These are phyloP conservation scores for Tetragonisca angustula DNA, from an alignment of 2,888 invertebrate species.

Conservation along the genomic window DNA sequence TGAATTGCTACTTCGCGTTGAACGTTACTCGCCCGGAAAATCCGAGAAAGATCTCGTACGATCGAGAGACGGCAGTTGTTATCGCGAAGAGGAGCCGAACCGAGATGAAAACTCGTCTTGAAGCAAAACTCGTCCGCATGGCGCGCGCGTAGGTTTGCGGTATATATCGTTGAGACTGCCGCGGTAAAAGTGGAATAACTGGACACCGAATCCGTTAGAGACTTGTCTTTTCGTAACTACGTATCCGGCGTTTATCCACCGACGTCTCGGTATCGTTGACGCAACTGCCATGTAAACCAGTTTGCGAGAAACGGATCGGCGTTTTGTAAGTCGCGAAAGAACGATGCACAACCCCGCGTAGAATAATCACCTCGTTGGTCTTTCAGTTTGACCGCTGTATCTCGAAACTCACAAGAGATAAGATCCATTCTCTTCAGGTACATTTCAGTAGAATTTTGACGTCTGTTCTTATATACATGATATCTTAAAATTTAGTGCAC, in stretches of 20 bases:
- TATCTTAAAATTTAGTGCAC: no score
- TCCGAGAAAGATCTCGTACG: background rate
- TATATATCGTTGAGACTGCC: conserved; percentile 26
- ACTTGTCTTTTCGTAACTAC: conserved; percentile 50
- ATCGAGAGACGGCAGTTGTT: conserved; percentile 1
- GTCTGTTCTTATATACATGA: no score
- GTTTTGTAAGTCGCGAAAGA: background rate
- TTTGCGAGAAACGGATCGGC: background rate
- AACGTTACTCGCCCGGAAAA: background rate
- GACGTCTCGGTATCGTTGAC: conserved; percentile 18
- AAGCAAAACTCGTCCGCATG: background rate
- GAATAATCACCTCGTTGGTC: no score
- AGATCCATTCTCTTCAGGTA: no score
- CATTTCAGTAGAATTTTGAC: no score
- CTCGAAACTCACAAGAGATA: no score
- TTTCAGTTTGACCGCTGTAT: no score
- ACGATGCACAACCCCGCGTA: background rate
- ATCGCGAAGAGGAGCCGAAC: background rate
- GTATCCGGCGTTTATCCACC: conserved; percentile 27
- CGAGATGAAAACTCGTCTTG: background rate
- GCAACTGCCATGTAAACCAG: conserved; percentile 29
- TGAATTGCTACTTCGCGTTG: background rate
- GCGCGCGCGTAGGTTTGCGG: background rate
- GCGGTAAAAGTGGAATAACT: conserved; percentile 53
- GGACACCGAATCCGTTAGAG: conserved; percentile 18